Evolutionary conservation across 2,797 vertebrate species (phyloP).

Genomic region (Cossypha heuglini): DNA sequence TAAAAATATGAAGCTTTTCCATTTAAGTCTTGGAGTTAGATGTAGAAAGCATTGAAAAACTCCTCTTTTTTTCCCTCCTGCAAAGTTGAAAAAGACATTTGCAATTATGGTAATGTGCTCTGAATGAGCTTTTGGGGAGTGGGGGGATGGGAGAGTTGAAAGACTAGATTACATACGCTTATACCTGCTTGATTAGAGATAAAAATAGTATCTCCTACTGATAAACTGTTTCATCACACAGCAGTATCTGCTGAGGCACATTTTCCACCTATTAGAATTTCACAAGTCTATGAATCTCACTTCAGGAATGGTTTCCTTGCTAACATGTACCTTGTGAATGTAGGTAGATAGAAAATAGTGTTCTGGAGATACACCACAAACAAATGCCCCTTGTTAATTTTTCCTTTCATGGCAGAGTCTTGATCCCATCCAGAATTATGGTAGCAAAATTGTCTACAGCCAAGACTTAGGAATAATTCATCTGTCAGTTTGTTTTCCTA

Average conservation of each 20-base stretch:
- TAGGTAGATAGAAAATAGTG: neutral
- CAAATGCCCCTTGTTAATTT: neutral
- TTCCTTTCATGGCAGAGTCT: neutral
- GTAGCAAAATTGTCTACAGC: neutral
- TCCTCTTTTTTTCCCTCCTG: neutral
- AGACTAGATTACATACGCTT: slow-evolving; percentile 16
- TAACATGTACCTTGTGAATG: neutral
- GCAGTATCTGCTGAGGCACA: neutral
- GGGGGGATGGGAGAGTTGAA: neutral
- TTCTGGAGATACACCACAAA: neutral
- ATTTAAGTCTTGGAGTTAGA: neutral
- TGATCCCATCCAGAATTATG: neutral
- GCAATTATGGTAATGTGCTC: slow-evolving; percentile 40
- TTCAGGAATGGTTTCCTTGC: neutral
- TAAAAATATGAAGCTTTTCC: slow-evolving; percentile 3
- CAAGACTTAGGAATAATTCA: neutral
- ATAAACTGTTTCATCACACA: slow-evolving; percentile 25
- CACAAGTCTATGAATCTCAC: neutral
- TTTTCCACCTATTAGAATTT: neutral
- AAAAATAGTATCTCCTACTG: slow-evolving; percentile 52
- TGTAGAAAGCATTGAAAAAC: neutral
- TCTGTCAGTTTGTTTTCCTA: neutral
- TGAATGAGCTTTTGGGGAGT: neutral
- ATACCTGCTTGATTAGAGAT: slow-evolving; percentile 50
- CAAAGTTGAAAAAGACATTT: neutral